These are phyloP conservation scores for Lepus europaeus DNA, from an alignment of 2,113 vertebrate species.

Conservation along the genomic window DNA sequence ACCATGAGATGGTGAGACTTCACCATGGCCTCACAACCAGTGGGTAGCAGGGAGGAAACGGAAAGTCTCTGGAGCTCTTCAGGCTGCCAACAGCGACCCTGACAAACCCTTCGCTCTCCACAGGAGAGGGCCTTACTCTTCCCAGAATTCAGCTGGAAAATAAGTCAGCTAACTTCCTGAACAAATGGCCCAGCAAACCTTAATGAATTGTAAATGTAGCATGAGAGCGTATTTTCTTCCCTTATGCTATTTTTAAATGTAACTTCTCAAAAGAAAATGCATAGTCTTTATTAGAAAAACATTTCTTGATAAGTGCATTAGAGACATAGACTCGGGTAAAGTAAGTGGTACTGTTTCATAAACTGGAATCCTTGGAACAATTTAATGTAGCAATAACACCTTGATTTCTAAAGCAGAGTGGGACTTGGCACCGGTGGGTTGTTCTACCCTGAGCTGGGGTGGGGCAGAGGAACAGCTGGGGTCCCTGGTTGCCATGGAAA, in stretches of 20 bases:
- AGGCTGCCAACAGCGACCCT: background rate
- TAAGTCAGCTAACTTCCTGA: background rate
- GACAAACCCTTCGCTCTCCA: background rate
- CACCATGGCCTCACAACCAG: background rate
- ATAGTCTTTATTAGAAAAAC: slow-evolving; percentile 60
- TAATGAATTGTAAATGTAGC: slow-evolving; percentile 53
- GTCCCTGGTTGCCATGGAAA: slow-evolving; percentile 67
- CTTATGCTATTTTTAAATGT: slow-evolving; percentile 60
- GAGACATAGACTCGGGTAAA: slow-evolving; percentile 41
- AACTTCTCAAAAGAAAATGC: slow-evolving; percentile 59
- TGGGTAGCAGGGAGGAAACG: background rate
- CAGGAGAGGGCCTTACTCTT: background rate
- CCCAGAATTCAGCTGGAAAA: slow-evolving; percentile 4
- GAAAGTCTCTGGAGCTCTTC: background rate
- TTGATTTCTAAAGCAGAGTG: slow-evolving; percentile 40
- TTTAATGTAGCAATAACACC: slow-evolving; percentile 16
- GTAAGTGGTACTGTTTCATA: slow-evolving; percentile 39
- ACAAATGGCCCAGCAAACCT: background rate
- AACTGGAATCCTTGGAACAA: slow-evolving; percentile 27
- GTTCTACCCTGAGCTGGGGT: background rate
- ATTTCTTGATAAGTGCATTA: slow-evolving; percentile 54
- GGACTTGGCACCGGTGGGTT: slow-evolving; percentile 66
- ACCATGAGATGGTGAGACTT: background rate
- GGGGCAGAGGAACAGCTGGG: slow-evolving; percentile 54
- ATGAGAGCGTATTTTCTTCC: slow-evolving; percentile 52